A percentile compares a stretch with the other conserved stretches of the same genome.
Conservation (phyloP, 2,113 vertebrate genomes). For the Myiagra hebetior region DNA sequence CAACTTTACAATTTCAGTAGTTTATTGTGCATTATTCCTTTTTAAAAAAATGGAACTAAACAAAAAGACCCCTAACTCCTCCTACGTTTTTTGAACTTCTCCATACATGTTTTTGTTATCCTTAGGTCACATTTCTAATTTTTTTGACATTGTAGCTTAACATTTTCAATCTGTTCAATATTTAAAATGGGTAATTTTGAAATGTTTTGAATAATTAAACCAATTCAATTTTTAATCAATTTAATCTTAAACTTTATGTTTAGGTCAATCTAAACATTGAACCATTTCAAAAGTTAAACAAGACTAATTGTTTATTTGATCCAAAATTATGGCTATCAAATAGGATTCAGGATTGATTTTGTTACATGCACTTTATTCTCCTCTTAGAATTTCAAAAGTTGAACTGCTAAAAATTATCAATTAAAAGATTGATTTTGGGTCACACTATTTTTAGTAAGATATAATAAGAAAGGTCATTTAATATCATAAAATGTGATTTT, state of each 20-base stretch:
- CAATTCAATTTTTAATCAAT: conserved; percentile 42
- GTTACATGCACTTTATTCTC: not conserved
- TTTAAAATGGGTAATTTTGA: conserved; percentile 34
- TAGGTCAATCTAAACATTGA: conserved; percentile 54
- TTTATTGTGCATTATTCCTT: not conserved
- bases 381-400: not conserved
- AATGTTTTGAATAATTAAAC: conserved; percentile 45
- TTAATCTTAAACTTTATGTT: conserved; percentile 48
- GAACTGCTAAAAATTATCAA: conserved; percentile 39
- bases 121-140: not conserved
- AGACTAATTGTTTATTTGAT: conserved; percentile 7
- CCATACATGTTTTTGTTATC: not conserved
- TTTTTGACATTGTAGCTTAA: not conserved
- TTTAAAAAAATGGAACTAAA: not conserved
- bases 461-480: conserved; percentile 44
- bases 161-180: conserved; percentile 11
- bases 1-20: not conserved
- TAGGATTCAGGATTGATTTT: conserved; percentile 1
- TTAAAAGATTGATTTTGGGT: conserved; percentile 43
- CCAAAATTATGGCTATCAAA: not conserved
- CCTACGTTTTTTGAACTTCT: not conserved
- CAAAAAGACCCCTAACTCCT: rapidly evolving
- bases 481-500: conserved; percentile 53
- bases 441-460: conserved; percentile 39
- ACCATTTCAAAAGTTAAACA: conserved; percentile 28